phyloP scores from a whole-genome alignment of 2,797 vertebrate genomes.

The Florisuga fusca region DNA sequence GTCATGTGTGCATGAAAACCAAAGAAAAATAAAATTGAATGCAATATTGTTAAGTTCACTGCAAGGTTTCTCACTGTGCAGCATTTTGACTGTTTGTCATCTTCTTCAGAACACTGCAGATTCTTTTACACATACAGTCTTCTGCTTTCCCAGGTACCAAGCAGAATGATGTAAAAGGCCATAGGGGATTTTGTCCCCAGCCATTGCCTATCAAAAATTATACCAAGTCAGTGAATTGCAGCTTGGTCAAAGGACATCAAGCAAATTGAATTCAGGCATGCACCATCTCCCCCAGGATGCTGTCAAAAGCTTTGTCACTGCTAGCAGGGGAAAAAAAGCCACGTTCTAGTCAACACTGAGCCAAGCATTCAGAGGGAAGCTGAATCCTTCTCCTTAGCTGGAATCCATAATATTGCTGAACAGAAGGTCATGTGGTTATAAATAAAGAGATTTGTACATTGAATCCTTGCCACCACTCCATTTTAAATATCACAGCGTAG shows the following conservation, averaged over 20 bases:
- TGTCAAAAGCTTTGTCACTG: conserved; percentile 44
- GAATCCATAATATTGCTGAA: conserved; percentile 11
- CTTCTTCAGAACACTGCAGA: not conserved
- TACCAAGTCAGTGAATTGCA: conserved; percentile 21
- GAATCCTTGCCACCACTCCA: conserved; percentile 26
- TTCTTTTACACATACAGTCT: not conserved
- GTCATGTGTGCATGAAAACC: conserved; percentile 48
- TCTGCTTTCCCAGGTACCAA: conserved; percentile 6
- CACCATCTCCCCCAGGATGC: conserved; percentile 20
- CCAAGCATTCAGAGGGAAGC: not conserved
- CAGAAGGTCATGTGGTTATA: conserved; percentile 51
- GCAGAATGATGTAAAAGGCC: not conserved
- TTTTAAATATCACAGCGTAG: not conserved
- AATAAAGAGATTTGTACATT: conserved; percentile 47
- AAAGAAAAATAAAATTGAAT: conserved; percentile 63
- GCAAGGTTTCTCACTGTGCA: not conserved
- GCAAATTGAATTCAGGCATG: conserved; percentile 53
- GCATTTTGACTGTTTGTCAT: not conserved
- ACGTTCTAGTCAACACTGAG: not conserved
- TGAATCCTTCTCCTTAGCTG: not conserved
- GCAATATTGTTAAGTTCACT: conserved; percentile 29
- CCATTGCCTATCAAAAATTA: not conserved
- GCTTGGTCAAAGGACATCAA: conserved; percentile 49
- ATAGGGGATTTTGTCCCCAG: not conserved
- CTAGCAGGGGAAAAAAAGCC: conserved; percentile 21